Evolutionary conservation across 2,797 vertebrate genomes (phyloP), one percentile per base, ranked within the genome.

Genomic region (Argya squamiceps): DNA sequence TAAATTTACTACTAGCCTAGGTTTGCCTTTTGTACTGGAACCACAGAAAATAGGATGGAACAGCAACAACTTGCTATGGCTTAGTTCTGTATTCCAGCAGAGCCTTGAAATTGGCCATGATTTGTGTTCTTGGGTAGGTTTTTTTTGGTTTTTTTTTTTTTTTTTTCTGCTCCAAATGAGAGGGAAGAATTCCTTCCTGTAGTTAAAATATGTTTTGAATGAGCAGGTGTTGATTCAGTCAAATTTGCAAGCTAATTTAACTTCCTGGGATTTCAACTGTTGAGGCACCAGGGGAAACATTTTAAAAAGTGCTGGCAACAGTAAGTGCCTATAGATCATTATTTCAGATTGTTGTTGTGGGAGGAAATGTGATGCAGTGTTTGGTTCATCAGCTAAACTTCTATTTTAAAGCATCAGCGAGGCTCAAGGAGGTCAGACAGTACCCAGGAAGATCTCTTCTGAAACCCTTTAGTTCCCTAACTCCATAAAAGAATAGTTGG

Each of bases 171-270:
- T 88, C 26, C 52, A 93, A 79, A 92, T 68, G 52, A 90, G 69
- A 84, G 47, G 22, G 41, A 95, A 95, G 46, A 90, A 92, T 82
- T 96, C 70, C 89, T 96, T 95, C 93, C 91, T 81, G 73, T 91
- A 88, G 87, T 82, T 95, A 65, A 90, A 89, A 87, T 76, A 64
- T 84, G 80, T 70, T 93, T 88, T 90, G 83, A 84, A 94, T 55
- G 56, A 95, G 85, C 91, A 95, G 95, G 90, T 95, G 93, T 94
- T 82, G 69, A 71, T 73, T 84, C 84, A 88, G 84, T 88, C 73
- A 82, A 84, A 95, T 93, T 79, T 95, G 52, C 82, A 90, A 92
- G 88, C 80, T 88, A 84, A 94, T 96, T 93, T 95, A 88, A 90
- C 96, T 96, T 95, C 74, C 88, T 89, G 85, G 85, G 56, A 89